Base-by-base conservation (phyloP, 1,140 invertebrate species). In the Drosophila lacteicornis region DNA sequence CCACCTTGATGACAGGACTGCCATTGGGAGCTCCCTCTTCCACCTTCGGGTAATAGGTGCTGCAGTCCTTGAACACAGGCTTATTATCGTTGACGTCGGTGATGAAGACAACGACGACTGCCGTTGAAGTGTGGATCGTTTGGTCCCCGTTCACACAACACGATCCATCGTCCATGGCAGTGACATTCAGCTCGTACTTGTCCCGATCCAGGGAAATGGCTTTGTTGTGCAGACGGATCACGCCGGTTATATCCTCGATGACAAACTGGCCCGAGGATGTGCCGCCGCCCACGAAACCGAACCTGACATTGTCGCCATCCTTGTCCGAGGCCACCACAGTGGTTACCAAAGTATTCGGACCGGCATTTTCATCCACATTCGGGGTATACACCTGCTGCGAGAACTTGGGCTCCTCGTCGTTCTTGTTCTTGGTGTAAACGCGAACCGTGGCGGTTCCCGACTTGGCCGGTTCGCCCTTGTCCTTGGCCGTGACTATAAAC, bases 81-180 rank as follows among this genome's bases (percentile, higher is more conserved):
- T 98, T 98, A 91, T 98, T 98, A 79, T 99, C 98, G 91, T 99
- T 99, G 1, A 99, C 98, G 90, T 99, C 98, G 1, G 98, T 99
- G 49, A 99, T 98, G 84, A 98, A 98, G 0, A 99, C 98, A 2
- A 99, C 98, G 2, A 99, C 98, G 0, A 99, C 97, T n/a, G 98
- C 98, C 0, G 98, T 98, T 22, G 96, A 97, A 0, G 97, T 98
- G 86, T 99, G 98, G 67, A 97, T 97, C 0, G 96, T 97, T 0
- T 94, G 93, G 57, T 96, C 96, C 0, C 97, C 97, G 75, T 97
- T 97, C 3, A 96, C 95, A 91, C 98, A 99, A 92, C 98, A 99
- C 3, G 97, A 96, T 1, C 98, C 98, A 92, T 99, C 98, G 91
- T 99, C 98, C 93, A 97, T 96, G 5, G 98, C 98, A 0, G 98